Percentiles rank a stretch among this genome's conserved stretches.
Evolutionary conservation across 2,113 vertebrate species (phyloP).

Genomic region (Myiopsitta monachus): DNA sequence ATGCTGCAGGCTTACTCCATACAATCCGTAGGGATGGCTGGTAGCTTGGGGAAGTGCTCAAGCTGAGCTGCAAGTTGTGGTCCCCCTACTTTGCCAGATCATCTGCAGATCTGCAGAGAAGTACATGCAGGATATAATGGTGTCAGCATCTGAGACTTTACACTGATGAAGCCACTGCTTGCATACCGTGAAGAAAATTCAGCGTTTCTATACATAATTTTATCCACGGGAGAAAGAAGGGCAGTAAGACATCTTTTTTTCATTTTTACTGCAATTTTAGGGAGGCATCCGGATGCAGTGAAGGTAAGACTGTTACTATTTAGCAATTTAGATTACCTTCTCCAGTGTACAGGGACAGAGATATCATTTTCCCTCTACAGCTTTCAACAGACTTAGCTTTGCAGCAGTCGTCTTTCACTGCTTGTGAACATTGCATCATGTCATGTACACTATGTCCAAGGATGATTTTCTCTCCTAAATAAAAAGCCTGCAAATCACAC

Average conservation of each 20-base stretch:
- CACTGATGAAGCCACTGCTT: not conserved
- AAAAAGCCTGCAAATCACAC: not conserved
- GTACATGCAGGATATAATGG: not conserved
- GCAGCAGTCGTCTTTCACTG: not conserved
- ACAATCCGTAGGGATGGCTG: fast-evolving
- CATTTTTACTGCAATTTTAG: not conserved
- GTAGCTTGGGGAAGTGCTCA: not conserved
- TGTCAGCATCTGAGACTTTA: not conserved
- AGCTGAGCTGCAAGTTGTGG: not conserved
- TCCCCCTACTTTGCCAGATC: not conserved
- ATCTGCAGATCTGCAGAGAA: not conserved
- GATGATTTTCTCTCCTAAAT: not conserved
- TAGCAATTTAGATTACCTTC: not conserved
- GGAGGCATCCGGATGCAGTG: not conserved
- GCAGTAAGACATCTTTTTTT: not conserved
- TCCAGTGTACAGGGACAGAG: not conserved
- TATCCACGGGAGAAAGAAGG: not conserved
- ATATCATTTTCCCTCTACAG: not conserved
- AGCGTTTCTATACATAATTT: not conserved
- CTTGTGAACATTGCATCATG: not conserved
- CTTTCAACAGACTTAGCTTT: not conserved
- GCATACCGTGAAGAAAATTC: not conserved
- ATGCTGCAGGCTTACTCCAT: not conserved
- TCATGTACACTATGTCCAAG: not conserved
- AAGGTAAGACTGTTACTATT: not conserved